Conservation (phyloP, 2,113 vertebrate species). For the Prionailurus bengalensis region DNA sequence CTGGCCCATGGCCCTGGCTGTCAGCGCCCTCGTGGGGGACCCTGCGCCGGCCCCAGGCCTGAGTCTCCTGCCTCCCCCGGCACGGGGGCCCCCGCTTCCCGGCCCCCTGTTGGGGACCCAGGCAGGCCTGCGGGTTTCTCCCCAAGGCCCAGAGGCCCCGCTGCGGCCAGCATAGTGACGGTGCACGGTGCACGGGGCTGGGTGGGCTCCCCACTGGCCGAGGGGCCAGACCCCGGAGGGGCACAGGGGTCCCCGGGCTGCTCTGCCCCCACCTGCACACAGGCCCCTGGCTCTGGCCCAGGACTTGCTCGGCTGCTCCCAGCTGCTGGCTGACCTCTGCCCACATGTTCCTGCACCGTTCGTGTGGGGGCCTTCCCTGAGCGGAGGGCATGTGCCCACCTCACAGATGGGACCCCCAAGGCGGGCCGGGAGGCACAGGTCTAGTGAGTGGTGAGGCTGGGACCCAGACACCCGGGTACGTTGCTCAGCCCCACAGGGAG, state of each 20-base stretch:
- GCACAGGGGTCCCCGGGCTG: not conserved
- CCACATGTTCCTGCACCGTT: accelerated
- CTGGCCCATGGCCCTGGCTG: not conserved
- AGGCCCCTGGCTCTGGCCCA: not conserved
- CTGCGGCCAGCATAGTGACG: accelerated
- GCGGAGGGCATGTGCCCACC: accelerated
- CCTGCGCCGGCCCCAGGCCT: not conserved
- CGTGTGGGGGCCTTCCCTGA: not conserved
- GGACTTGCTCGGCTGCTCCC: not conserved
- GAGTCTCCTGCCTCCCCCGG: not conserved
- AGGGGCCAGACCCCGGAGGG: accelerated
- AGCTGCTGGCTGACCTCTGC: not conserved
- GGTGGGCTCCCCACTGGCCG: not conserved
- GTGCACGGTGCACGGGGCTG: not conserved
- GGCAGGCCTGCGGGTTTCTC: not conserved
- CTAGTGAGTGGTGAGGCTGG: accelerated
- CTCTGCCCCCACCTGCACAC: not conserved
- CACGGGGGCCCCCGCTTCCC: accelerated
- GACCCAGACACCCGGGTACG: accelerated
- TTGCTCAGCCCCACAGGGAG: not conserved
- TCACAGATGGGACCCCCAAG: accelerated
- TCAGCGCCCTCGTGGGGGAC: not conserved
- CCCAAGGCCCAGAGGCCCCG: not conserved
- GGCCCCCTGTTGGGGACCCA: accelerated
- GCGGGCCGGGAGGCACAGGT: accelerated